Evolutionary conservation across 2,113 vertebrate genomes (phyloP), one percentile per base, ranked within the genome.

Genomic region (Diadophis punctatus): DNA sequence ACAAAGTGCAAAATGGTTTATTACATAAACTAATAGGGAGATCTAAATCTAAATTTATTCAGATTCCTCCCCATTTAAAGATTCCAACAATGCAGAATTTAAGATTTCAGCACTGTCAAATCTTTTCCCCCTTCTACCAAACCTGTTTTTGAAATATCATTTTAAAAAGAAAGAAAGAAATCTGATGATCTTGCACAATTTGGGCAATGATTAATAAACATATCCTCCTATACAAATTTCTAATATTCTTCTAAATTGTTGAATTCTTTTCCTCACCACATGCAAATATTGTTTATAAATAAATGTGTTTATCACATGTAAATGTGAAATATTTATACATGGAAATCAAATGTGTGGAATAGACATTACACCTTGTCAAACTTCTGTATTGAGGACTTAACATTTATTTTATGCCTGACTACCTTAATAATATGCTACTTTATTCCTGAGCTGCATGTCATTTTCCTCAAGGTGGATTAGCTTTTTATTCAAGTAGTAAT

Each of bases 381-480:
- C 5, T 92, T 4, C 22, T 90, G 0, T 16, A 89, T 92, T 86
- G 1, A 27, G 2, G 80, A 56, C 74, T 34, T 43, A 90, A 58
- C 0, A 1, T 86, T 85, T 55, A 43, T 55, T 90, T 93, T 80
- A 51, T 94, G 56, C 87, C 48, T 51, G 0, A 56, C 18, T 25
- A 2, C 92, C 95, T 95, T 49, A 93, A 90, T 30, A 86, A 39
- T 58, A 8, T 52, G 89, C 94, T 91, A 34, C 94, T 96, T 91
- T 92, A 30, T 89, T 96, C 22, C 94, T 43, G 49, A 93, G 39
- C 3, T n/a, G 1, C 91, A 1, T 39, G 34, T 43, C n/a, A 11
- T 34, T 43, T 49, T 87, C 93, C 94, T 93, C 56, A 93, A 93
- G 25, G 93, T 58, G 23, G 9, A 25, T 94, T 96, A 20, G 60